A percentile compares a stretch with the other conserved stretches of the same genome.
Conservation (phyloP, 2,113 vertebrate genomes). For the Carlito syrichta region DNA sequence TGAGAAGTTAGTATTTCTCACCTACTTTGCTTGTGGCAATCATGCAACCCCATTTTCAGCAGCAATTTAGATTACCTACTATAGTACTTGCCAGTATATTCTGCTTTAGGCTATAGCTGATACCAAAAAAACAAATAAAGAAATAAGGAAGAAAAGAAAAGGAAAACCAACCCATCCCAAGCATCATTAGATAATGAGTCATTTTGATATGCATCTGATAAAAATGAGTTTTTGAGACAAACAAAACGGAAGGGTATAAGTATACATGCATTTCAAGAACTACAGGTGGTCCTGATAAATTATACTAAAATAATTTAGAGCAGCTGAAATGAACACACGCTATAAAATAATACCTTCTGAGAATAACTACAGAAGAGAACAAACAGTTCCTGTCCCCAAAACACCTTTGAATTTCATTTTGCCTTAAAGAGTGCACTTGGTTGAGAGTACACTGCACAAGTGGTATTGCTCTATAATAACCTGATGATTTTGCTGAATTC, state of each 20-base stretch:
- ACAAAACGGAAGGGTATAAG: not conserved
- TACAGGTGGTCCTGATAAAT: not conserved
- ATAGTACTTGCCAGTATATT: constrained; percentile 31
- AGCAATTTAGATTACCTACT: constrained; percentile 66
- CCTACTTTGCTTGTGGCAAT: constrained; percentile 53
- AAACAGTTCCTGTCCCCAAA: constrained; percentile 53
- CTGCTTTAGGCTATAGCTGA: not conserved
- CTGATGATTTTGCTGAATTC: constrained; percentile 68
- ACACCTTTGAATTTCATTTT: constrained; percentile 59
- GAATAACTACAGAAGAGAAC: constrained; percentile 65
- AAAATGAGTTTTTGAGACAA: constrained; percentile 47
- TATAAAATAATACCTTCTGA: constrained; percentile 57
- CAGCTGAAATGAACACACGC: constrained; percentile 51
- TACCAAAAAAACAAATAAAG: constrained; percentile 28
- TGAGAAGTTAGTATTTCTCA: constrained; percentile 66
- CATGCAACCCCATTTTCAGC: constrained; percentile 72
- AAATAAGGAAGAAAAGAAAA: not conserved
- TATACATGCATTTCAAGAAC: constrained; percentile 23
- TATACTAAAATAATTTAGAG: constrained; percentile 68
- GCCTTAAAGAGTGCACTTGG: constrained; percentile 45
- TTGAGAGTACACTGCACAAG: not conserved
- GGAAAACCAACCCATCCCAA: constrained; percentile 30
- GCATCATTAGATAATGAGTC: constrained; percentile 25
- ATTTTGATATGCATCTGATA: constrained; percentile 27
- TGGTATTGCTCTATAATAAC: constrained; percentile 56